Evolutionary conservation across 2,113 vertebrate species (phyloP), one percentile per base, ranked within the genome.

Genomic region (Sitta europaea): DNA sequence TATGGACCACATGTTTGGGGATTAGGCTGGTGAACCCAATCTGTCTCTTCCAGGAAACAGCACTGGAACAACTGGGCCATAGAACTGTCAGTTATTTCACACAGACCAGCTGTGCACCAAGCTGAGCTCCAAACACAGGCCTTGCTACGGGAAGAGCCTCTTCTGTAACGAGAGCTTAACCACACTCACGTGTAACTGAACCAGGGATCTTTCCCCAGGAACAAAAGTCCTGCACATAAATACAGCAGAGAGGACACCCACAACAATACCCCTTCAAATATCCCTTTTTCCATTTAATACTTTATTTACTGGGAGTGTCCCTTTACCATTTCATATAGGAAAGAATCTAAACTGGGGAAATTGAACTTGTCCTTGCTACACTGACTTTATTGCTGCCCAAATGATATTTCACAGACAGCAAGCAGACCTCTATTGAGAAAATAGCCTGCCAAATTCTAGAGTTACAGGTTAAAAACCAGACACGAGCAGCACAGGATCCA

Each of bases 1-100:
- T 88, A 94, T 62, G 50, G 89, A 95, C 90, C 94, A 96, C 94
- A 96, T 97, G 95, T 79, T 14, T 79, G 94, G 74, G 94, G 93
- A 96, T 96, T 96, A 96, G 50, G 81, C 67, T 82, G 74, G 74
- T 66, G 94, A 96, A 95, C 87, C 72, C 85, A 88, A 82, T 93
- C 94, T 88, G 74, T 38, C 93, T 92, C 92, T 51, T 85, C 62
- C 92, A 94, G 94, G 92, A 95, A 89, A 42, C 58, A 73, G 62
- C 47, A 92, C 33, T 5, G 54, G 55, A 96, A 95, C 94, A 96
- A 96, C 66, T 58, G 50, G 90, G 55, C 90, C 79, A 54, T 1
- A 88, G 87, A 91, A 14, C 87, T 90, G 94, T 88, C 94, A 93
- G 12, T 90, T 79, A 90, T 61, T 90, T 82, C 95, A 87, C 16